Evolutionary conservation across 1,140 invertebrate genomes (phyloP).

Genomic region (Polypedilum vanderplanki): DNA sequence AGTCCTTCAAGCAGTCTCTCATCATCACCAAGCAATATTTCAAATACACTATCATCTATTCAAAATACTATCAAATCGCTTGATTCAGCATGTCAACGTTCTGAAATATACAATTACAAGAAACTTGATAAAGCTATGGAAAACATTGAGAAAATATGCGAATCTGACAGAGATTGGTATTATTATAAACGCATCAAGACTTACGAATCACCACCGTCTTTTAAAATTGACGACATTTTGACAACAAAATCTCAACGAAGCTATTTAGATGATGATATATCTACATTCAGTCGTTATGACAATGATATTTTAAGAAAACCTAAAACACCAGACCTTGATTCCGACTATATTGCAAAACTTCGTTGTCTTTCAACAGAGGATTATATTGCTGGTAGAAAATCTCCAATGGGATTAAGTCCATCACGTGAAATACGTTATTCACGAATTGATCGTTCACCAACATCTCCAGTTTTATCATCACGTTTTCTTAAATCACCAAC

Average conservation of each 20-base stretch:
- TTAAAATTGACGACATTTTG: slow-evolving; percentile 38
- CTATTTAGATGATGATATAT: not conserved
- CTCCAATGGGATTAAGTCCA: slow-evolving; percentile 38
- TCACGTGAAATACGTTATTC: slow-evolving; percentile 36
- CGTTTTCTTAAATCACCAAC: slow-evolving; percentile 33
- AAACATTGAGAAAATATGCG: not conserved
- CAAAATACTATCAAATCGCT: slow-evolving; percentile 44
- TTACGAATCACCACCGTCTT: slow-evolving; percentile 36
- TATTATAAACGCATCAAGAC: slow-evolving; percentile 27
- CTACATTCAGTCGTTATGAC: slow-evolving; percentile 32
- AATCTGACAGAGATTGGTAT: not conserved
- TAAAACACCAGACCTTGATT: slow-evolving; percentile 29
- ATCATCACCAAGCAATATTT: slow-evolving; percentile 41
- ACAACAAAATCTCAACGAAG: slow-evolving; percentile 35
- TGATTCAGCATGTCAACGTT: slow-evolving; percentile 38
- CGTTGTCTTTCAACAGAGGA: slow-evolving; percentile 21
- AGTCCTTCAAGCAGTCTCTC: slow-evolving; percentile 33
- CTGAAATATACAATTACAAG: not conserved
- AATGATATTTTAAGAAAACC: slow-evolving; percentile 39
- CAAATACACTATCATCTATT: slow-evolving; percentile 41
- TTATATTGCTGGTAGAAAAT: slow-evolving; percentile 20
- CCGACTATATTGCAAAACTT: slow-evolving; percentile 30
- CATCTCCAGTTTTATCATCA: slow-evolving; percentile 35
- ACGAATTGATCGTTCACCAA: slow-evolving; percentile 37
- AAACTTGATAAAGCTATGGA: slow-evolving; percentile 2